Base-by-base conservation (phyloP, 2,888 invertebrate species). In the Trissolcus brochymenae region DNA sequence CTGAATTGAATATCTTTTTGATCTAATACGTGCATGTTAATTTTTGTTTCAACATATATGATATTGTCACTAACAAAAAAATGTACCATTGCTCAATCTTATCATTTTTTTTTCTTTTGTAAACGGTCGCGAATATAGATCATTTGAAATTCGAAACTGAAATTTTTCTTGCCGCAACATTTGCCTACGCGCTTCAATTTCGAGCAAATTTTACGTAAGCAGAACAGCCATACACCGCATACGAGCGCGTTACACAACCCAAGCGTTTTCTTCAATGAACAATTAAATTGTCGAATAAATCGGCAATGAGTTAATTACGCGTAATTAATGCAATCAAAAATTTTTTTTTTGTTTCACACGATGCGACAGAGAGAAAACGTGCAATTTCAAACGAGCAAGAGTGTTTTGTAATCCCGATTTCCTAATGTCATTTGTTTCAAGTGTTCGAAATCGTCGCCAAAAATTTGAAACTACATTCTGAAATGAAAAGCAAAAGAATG, bases 211-310 rank as follows among this genome's bases (percentile, higher is more conserved):
- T 75, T 75, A 75, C 59, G 68, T 68, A 75, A 75, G 68, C 55
- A 51, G 53, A 65, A 14, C 35, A 9, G 9, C 35, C 35, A 11
- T 11, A 16, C 62, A 16, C 62, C 35, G 29, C 43, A 50, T 35
- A 35, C 40, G 62, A 51, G 7, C 55, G 54, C 41, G 61, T 76
- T 76, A 54, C 76, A 56, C 76, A 76, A 76, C 76, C 51, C 11
- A 50, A 29, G 35, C 65, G 66, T 76, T 76, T 76, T 76, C 76
- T 61, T 76, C 76, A 66, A 71, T 66, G 76, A 71, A 76, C 66
- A 76, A 76, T 76, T 76, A 71, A 76, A 76, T 67, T 76, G 76
- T 76, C 76, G 76, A 76, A 76, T 76, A 76, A 72, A 76, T 76
- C 76, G 76, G 71, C 62, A 71, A 72, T 67, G 76, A 64, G 62